These are phyloP conservation scores for Florisuga fusca DNA, from an alignment of 2,797 vertebrate genomes.

Conservation along the genomic window DNA sequence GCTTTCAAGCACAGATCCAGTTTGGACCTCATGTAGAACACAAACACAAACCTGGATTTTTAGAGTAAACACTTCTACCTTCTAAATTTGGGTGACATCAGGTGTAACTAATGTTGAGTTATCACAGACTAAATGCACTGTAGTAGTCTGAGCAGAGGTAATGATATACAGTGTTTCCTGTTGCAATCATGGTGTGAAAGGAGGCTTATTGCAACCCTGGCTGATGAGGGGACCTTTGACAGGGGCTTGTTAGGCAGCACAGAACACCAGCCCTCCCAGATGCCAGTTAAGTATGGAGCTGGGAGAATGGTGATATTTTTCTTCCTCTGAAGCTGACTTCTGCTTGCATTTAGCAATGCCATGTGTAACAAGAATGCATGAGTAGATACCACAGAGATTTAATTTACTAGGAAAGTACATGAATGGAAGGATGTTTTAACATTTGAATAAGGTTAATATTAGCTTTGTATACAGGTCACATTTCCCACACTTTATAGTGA, in stretches of 20 bases:
- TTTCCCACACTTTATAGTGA: background rate
- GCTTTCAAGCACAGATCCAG: constrained; percentile 98
- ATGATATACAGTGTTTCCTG: background rate
- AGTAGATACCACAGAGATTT: background rate
- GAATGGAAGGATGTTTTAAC: background rate
- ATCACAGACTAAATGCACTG: background rate
- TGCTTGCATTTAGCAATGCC: background rate
- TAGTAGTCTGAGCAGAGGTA: background rate
- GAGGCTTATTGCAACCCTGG: background rate
- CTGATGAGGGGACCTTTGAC: background rate
- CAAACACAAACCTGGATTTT: constrained; percentile 98
- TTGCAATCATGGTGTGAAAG: background rate
- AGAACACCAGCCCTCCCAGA: background rate
- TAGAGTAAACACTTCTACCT: constrained; percentile 88
- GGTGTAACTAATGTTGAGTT: constrained; percentile 7
- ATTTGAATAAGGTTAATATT: background rate
- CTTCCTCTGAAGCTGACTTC: background rate
- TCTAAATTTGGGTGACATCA: background rate
- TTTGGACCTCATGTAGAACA: constrained; percentile 97
- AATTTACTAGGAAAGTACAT: background rate
- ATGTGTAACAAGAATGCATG: background rate
- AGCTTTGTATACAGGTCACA: background rate
- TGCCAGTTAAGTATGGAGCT: background rate
- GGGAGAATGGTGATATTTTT: background rate
- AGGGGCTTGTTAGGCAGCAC: background rate